phyloP scores from a whole-genome alignment of 2,797 vertebrate species.

The Ambastaia sidthimunki region DNA sequence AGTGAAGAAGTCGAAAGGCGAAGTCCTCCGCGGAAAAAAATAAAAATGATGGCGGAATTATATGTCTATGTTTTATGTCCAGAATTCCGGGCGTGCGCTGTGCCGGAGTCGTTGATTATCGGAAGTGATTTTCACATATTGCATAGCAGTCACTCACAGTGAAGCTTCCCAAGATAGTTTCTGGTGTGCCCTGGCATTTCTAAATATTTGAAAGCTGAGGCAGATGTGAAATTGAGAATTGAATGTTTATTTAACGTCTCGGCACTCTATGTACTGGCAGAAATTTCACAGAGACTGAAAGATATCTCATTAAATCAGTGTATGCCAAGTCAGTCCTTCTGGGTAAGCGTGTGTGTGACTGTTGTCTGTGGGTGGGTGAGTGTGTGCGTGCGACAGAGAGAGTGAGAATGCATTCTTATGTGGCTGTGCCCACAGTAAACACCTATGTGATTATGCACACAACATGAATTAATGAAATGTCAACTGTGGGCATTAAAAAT shows the following conservation, averaged over 20 bases:
- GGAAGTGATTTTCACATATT: slow-evolving; percentile 44
- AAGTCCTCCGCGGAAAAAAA: background rate
- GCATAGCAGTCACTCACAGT: slow-evolving; percentile 38
- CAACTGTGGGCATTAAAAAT: slow-evolving; percentile 10
- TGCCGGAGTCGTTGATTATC: slow-evolving; percentile 25
- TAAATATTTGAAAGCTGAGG: slow-evolving; percentile 61
- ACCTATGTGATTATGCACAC: slow-evolving; percentile 11
- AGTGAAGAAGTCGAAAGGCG: background rate
- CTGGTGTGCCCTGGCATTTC: slow-evolving; percentile 53
- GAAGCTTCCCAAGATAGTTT: slow-evolving; percentile 47
- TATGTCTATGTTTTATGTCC: background rate
- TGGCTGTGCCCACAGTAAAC: slow-evolving; percentile 26
- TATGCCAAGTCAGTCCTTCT: slow-evolving; percentile 44
- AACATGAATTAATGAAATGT: slow-evolving; percentile 38
- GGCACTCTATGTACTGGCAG: slow-evolving; percentile 48
- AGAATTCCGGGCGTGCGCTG: slow-evolving; percentile 3
- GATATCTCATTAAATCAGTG: slow-evolving; percentile 62
- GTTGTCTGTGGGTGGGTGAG: background rate
- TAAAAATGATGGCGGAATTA: background rate
- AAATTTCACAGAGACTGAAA: slow-evolving; percentile 52
- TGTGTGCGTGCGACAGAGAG: background rate
- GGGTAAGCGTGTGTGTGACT: slow-evolving; percentile 10
- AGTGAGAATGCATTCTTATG: slow-evolving; percentile 15
- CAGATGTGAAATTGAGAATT: slow-evolving; percentile 61
- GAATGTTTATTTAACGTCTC: slow-evolving; percentile 60